Conservation (phyloP, 53 echinoderm and acorn worm species). For the Astropecten irregularis region DNA sequence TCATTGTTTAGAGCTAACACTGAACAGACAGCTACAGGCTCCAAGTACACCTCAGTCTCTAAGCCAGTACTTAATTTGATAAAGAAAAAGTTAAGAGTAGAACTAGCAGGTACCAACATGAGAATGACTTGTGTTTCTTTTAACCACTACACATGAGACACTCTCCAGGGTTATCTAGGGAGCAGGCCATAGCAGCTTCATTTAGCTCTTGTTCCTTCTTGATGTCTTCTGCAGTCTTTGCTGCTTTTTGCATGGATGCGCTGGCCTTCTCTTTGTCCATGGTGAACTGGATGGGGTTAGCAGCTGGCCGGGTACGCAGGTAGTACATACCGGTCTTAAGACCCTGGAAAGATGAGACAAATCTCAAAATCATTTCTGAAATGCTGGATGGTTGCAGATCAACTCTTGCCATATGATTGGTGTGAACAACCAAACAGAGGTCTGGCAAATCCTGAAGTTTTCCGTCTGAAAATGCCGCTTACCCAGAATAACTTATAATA, state of each 20-base stretch:
- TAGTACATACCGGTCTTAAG: constrained; percentile 99
- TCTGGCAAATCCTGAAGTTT: too few relatives aligned
- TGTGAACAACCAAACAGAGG: too few relatives aligned
- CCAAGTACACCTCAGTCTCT: too few relatives aligned
- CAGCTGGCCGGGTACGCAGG: constrained; percentile 95
- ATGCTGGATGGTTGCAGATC: too few relatives aligned
- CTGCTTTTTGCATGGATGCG: background rate
- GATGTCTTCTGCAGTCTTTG: background rate
- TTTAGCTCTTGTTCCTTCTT: constrained; percentile 59
- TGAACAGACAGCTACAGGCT: too few relatives aligned
- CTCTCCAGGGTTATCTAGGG: constrained; percentile 88
- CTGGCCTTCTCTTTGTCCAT: constrained; percentile 76
- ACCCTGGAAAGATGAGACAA: constrained; percentile 53
- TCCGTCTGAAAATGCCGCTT: too few relatives aligned
- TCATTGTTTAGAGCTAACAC: too few relatives aligned
- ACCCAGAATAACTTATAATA: too few relatives aligned
- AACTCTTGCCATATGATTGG: too few relatives aligned
- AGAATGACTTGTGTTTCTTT: background rate
- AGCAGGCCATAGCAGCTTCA: constrained; percentile 87
- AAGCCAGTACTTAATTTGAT: too few relatives aligned
- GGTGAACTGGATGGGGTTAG: constrained; percentile 97
- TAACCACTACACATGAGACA: constrained; percentile 87
- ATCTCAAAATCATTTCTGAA: too few relatives aligned
- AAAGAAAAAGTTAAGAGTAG: background rate
- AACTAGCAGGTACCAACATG: background rate